A percentile compares a stretch with the other conserved stretches of the same genome.
Evolutionary conservation across 2,797 vertebrate species (phyloP).

Genomic region (Octomys mimax): DNA sequence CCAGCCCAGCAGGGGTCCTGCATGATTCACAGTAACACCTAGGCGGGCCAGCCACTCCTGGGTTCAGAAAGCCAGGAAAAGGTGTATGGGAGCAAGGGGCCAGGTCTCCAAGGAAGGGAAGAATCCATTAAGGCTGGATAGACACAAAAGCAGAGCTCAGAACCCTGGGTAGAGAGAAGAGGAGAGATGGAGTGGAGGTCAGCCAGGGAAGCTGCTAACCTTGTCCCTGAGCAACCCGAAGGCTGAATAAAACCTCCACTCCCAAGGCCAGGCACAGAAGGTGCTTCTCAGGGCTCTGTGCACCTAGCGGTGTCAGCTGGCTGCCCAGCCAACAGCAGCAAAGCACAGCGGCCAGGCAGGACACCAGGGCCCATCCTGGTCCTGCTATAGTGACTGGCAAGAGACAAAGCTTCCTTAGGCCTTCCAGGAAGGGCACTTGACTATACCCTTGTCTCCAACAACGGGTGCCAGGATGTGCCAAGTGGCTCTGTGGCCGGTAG

Average conservation of each 20-base stretch:
- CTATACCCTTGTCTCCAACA: neutral
- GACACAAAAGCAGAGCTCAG: neutral
- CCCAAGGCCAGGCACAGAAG: neutral
- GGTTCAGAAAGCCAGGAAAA: neutral
- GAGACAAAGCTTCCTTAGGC: neutral
- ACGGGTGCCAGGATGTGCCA: neutral
- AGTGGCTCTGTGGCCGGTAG: neutral
- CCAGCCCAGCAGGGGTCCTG: no score
- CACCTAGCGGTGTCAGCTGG: neutral
- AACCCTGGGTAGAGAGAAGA: neutral
- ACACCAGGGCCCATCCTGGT: no score
- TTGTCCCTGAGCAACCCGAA: neutral
- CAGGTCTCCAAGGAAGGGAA: neutral
- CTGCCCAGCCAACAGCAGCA: no score
- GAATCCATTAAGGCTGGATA: neutral
- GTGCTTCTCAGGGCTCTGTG: no score
- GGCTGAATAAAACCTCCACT: neutral
- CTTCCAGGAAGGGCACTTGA: neutral
- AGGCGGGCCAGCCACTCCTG: no score
- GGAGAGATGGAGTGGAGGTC: neutral
- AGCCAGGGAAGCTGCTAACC: neutral
- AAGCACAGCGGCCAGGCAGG: neutral
- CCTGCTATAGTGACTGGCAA: neutral
- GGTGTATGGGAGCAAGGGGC: neutral
- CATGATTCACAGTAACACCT: rapidly evolving